Evolutionary conservation across 2,888 invertebrate species (phyloP).

Genomic region (Ormyrus rosae): DNA sequence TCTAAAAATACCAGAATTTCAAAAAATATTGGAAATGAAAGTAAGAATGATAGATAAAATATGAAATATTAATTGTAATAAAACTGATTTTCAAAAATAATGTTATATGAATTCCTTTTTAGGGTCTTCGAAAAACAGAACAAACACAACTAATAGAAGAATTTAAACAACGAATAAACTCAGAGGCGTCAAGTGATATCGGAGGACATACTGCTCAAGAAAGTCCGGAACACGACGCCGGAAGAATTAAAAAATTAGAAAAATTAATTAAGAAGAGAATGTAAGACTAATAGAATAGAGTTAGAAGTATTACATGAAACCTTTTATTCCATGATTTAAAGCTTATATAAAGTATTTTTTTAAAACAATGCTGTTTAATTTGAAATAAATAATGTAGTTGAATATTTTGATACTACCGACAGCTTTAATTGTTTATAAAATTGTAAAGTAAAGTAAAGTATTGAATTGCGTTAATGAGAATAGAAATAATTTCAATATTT

Average conservation of each 20-base stretch:
- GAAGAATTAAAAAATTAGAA: constrained; percentile 78
- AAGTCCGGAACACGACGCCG: constrained; percentile 76
- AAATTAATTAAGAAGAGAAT: constrained; percentile 78
- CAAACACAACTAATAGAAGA: constrained; percentile 79
- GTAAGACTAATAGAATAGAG: constrained; percentile 39
- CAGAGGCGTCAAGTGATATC: constrained; percentile 59
- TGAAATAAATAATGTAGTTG: no score
- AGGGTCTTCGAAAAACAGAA: constrained; percentile 75
- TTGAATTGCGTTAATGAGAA: no score
- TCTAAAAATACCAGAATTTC: constrained; percentile 91
- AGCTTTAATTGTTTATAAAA: no score
- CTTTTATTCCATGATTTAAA: no score
- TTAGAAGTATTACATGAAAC: neutral
- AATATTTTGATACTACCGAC: no score
- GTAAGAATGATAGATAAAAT: constrained; percentile 69
- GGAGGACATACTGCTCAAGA: constrained; percentile 64
- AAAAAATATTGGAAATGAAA: constrained; percentile 97
- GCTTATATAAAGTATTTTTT: no score
- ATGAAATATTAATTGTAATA: no score
- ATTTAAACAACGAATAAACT: constrained; percentile 76
- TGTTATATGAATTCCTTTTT: constrained; percentile 18
- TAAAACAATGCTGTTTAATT: no score
- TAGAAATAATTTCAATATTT: no score
- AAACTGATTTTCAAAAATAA: neutral
- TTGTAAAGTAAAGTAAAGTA: no score